A percentile compares a stretch with the other conserved stretches of the same genome.
Evolutionary conservation across 2,797 vertebrate species (phyloP).

Genomic region (Urosaurus nigricauda): DNA sequence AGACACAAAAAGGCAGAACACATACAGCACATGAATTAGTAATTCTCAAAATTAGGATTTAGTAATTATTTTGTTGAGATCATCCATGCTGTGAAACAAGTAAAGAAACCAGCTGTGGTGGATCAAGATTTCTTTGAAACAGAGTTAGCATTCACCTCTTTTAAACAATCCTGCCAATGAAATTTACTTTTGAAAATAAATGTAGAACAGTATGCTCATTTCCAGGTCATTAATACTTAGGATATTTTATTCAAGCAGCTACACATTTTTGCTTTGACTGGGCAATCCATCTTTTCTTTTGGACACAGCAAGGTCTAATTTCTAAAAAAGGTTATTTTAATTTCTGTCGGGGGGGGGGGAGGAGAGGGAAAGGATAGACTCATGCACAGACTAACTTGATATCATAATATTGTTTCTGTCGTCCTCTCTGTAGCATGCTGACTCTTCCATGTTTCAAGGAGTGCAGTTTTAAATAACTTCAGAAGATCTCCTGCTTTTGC

Average conservation of each 20-base stretch:
- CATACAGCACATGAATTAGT: slow-evolving; percentile 29
- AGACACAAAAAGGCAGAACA: slow-evolving; percentile 1
- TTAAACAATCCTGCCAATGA: slow-evolving; percentile 15
- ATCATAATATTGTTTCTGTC: slow-evolving; percentile 17
- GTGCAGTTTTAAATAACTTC: slow-evolving; percentile 25
- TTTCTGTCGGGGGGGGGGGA: background rate
- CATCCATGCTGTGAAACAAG: slow-evolving; percentile 45
- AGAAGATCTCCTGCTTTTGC: slow-evolving; percentile 41
- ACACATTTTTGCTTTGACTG: background rate
- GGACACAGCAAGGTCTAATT: background rate
- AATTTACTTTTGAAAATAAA: background rate
- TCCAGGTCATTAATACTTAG: background rate
- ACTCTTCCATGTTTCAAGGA: background rate
- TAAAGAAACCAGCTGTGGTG: slow-evolving; percentile 42
- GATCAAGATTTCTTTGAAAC: slow-evolving; percentile 31
- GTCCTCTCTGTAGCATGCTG: slow-evolving; percentile 33
- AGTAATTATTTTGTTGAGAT: background rate
- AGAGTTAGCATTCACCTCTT: slow-evolving; percentile 29
- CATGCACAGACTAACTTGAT: background rate
- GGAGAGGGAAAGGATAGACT: background rate
- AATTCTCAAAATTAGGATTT: slow-evolving; percentile 37
- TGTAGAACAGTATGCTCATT: background rate
- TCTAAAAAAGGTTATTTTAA: background rate
- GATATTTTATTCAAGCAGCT: background rate
- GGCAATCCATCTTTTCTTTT: background rate